Percentiles rank a stretch among this genome's conserved stretches.
phyloP scores from a whole-genome alignment of 2,888 invertebrate genomes.

The Tachina grossa region DNA sequence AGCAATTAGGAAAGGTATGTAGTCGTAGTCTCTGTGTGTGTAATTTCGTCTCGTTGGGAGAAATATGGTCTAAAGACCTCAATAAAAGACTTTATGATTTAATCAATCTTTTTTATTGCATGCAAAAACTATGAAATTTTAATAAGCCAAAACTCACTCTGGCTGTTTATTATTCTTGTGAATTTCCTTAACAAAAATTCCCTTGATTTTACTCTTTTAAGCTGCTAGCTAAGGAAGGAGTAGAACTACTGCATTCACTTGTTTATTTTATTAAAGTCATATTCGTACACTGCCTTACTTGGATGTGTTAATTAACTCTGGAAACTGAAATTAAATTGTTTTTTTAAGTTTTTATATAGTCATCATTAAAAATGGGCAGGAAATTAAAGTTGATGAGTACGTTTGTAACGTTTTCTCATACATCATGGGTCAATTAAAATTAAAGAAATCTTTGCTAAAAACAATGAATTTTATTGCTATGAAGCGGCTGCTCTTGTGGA shows the following conservation, averaged over 20 bases:
- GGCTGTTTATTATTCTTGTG: too few relatives aligned
- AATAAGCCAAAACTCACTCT: too few relatives aligned
- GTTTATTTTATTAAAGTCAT: conserved; percentile 8
- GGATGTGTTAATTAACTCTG: conserved; percentile 52
- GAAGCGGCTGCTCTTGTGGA: too few relatives aligned
- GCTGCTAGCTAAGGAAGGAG: neutral
- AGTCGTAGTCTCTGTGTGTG: too few relatives aligned
- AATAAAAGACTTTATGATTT: too few relatives aligned
- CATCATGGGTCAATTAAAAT: too few relatives aligned
- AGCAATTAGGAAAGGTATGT: neutral
- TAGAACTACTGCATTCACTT: conserved; percentile 37
- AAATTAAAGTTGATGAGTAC: neutral
- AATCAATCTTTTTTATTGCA: too few relatives aligned
- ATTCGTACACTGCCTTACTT: conserved; percentile 37
- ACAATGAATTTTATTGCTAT: too few relatives aligned
- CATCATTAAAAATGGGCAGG: neutral
- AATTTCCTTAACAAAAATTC: neutral
- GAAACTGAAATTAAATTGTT: conserved; percentile 54
- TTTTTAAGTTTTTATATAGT: conserved; percentile 20
- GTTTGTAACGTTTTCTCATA: neutral
- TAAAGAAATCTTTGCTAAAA: too few relatives aligned
- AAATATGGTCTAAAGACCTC: too few relatives aligned
- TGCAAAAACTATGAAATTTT: neutral
- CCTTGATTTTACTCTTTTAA: conserved; percentile 8
- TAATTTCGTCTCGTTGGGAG: too few relatives aligned